These are phyloP conservation scores for Lycaon pictus DNA, from an alignment of 2,113 vertebrate genomes.

Conservation along the genomic window DNA sequence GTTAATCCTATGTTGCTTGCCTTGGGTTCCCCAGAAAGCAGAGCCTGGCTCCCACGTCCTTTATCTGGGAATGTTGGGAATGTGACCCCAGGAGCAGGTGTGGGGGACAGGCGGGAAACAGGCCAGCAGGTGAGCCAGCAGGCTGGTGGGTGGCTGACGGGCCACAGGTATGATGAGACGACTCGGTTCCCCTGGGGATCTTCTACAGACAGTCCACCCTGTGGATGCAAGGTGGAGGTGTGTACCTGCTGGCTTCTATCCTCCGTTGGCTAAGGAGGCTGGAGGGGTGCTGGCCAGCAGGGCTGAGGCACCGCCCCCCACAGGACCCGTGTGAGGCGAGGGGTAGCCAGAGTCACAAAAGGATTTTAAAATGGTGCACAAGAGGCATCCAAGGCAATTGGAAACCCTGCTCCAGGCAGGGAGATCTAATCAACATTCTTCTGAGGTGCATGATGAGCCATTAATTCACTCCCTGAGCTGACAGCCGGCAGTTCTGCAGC, in stretches of 20 bases:
- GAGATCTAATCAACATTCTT: background rate
- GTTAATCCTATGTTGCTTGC: background rate
- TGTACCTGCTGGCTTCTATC: background rate
- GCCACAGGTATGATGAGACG: background rate
- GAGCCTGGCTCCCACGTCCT: background rate
- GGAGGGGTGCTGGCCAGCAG: rapidly evolving
- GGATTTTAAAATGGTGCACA: background rate
- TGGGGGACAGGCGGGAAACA: rapidly evolving
- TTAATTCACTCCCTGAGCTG: background rate
- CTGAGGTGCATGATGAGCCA: background rate
- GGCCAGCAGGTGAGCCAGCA: background rate
- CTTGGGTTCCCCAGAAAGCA: background rate
- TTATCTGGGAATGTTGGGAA: background rate
- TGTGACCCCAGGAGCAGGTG: rapidly evolving
- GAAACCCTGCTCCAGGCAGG: background rate
- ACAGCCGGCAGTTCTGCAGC: no score
- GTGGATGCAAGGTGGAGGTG: rapidly evolving
- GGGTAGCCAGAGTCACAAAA: background rate
- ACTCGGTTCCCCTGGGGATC: background rate
- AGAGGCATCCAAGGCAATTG: background rate
- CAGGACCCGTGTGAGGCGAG: background rate
- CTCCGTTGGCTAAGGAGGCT: rapidly evolving
- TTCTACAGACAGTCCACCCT: background rate
- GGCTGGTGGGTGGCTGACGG: rapidly evolving
- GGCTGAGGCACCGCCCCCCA: background rate